Evolutionary conservation across 2,113 vertebrate species (phyloP).

Genomic region (Pionites leucogaster): DNA sequence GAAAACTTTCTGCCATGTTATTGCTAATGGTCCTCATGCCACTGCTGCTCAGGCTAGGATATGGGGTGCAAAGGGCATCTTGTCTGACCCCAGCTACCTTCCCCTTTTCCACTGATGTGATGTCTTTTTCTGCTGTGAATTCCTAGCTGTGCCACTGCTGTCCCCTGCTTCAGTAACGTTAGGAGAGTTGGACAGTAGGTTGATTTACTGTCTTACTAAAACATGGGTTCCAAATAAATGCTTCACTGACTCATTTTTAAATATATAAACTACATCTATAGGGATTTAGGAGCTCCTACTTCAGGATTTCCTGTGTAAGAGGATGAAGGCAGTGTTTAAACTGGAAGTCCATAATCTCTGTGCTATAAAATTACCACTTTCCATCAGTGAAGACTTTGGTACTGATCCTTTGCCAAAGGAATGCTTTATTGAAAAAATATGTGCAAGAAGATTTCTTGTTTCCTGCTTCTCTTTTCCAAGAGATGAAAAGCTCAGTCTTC

Average conservation of each 20-base stretch:
- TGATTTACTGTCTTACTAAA: background rate
- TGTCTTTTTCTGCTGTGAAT: background rate
- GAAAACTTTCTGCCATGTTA: background rate
- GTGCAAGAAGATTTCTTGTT: background rate
- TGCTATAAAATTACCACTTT: background rate
- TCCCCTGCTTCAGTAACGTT: background rate
- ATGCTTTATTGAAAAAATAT: background rate
- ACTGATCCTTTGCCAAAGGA: background rate
- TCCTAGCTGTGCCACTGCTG: background rate
- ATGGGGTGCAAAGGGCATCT: background rate
- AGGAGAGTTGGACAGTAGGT: background rate
- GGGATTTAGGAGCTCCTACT: background rate
- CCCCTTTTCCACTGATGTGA: background rate
- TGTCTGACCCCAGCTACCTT: background rate
- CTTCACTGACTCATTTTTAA: background rate
- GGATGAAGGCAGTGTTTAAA: background rate
- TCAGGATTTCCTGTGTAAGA: background rate
- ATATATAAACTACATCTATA: background rate
- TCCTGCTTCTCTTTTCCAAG: background rate
- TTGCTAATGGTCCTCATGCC: background rate
- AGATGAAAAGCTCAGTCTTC: background rate
- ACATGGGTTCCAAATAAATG: background rate
- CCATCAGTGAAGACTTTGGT: background rate
- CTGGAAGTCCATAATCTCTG: background rate
- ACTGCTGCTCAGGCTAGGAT: background rate